Evolutionary conservation across 1,140 invertebrate genomes (phyloP).

Genomic region (Ctenoplectra terminalis): DNA sequence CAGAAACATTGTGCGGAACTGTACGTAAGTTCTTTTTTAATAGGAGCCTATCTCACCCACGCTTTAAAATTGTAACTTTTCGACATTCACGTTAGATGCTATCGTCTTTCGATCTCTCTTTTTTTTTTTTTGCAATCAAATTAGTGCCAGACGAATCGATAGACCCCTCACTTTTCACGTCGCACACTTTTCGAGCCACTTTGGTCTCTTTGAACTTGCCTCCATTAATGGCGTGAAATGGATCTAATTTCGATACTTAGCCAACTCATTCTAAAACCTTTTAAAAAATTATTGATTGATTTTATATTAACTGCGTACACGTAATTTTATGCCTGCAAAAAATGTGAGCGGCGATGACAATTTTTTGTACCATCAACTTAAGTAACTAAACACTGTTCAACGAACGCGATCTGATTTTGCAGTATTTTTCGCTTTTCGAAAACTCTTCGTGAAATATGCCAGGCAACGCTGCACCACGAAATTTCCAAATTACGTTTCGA

Average conservation of each 20-base stretch:
- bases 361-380: neutral
- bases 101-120: neutral
- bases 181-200: constrained; percentile 16
- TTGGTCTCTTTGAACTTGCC: constrained; percentile 47
- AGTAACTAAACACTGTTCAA: neutral
- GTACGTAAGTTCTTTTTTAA: neutral
- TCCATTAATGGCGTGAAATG: constrained; percentile 15
- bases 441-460: neutral
- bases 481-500: neutral
- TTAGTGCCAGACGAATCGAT: constrained; percentile 17
- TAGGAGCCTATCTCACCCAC: neutral
- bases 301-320: neutral
- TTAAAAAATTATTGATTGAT: constrained; percentile 32
- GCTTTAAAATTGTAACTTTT: neutral
- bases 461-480: neutral
- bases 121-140: constrained; percentile 5
- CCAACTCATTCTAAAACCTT: constrained; percentile 19
- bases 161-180: constrained; percentile 15
- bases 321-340: neutral
- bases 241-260: constrained; percentile 47
- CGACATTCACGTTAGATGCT: neutral
- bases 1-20: no score
- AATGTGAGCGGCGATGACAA: neutral
- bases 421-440: no score
- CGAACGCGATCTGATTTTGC: neutral